Conservation (phyloP, 2,113 vertebrate genomes). For the Dasyornis broadbenti region DNA sequence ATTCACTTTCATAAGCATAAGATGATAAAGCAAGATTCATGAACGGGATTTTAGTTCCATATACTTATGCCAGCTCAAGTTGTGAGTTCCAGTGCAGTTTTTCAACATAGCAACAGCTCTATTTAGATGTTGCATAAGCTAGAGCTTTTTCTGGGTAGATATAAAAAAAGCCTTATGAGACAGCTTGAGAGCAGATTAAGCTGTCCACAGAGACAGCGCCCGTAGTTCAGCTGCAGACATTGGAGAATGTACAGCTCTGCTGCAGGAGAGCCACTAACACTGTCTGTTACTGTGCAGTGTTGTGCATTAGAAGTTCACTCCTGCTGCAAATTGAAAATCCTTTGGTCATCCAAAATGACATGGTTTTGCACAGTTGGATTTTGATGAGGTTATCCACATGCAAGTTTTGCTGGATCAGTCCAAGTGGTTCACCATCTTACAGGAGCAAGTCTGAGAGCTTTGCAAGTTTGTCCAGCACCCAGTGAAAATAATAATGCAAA, state of each 20-base stretch:
- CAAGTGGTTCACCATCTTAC: not conserved
- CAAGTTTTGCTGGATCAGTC: not conserved
- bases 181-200: not conserved
- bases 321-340: not conserved
- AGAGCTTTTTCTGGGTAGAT: not conserved
- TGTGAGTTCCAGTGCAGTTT: not conserved
- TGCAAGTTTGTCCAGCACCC: not conserved
- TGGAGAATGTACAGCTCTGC: not conserved
- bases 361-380: not conserved
- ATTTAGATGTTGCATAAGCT: not conserved
- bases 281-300: rapidly evolving
- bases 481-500: not conserved
- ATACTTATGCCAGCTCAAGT: not conserved
- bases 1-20: not conserved
- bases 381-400: not conserved
- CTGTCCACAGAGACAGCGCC: not conserved
- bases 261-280: not conserved
- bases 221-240: not conserved
- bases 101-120: constrained; percentile 22
- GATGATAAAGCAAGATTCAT: not conserved
- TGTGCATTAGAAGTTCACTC: not conserved
- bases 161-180: not conserved
- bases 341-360: not conserved
- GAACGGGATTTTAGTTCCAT: not conserved
- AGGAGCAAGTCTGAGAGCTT: not conserved